These are phyloP conservation scores for Tapirus indicus DNA, from an alignment of 2,797 vertebrate species.

Conservation along the genomic window DNA sequence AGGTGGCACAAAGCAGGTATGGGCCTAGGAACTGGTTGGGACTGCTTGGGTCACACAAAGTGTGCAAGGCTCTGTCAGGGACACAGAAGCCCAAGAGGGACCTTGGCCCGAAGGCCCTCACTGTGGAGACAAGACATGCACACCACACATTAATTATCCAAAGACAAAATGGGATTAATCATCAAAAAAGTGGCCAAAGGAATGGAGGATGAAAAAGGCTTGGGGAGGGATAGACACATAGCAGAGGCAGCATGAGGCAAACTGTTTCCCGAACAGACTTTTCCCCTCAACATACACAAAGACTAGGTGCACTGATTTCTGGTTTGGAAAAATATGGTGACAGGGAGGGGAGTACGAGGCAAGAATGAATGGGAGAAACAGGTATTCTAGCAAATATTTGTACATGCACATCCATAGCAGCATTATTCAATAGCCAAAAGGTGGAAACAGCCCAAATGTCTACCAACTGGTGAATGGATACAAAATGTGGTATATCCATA, in stretches of 20 bases:
- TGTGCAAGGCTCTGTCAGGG: background rate
- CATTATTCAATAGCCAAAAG: background rate
- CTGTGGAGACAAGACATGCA: background rate
- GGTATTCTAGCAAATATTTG: background rate
- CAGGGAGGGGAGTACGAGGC: background rate
- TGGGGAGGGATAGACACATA: background rate
- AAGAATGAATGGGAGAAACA: background rate
- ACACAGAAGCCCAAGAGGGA: background rate
- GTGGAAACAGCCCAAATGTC: too few relatives aligned
- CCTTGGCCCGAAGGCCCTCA: background rate
- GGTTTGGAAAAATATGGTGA: background rate
- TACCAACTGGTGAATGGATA: background rate
- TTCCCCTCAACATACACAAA: background rate
- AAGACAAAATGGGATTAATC: background rate
- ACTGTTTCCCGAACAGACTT: background rate
- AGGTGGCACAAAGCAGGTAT: background rate
- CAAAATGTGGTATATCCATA: accelerated
- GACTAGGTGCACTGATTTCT: background rate
- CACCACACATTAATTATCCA: background rate
- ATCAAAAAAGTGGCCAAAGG: background rate
- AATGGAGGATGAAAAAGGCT: background rate
- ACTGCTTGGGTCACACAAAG: background rate
- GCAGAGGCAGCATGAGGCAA: background rate
- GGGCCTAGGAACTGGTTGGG: background rate
- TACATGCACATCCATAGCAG: background rate